These are phyloP conservation scores for Ceramica pisi DNA, from an alignment of 2,888 invertebrate genomes.

Conservation along the genomic window DNA sequence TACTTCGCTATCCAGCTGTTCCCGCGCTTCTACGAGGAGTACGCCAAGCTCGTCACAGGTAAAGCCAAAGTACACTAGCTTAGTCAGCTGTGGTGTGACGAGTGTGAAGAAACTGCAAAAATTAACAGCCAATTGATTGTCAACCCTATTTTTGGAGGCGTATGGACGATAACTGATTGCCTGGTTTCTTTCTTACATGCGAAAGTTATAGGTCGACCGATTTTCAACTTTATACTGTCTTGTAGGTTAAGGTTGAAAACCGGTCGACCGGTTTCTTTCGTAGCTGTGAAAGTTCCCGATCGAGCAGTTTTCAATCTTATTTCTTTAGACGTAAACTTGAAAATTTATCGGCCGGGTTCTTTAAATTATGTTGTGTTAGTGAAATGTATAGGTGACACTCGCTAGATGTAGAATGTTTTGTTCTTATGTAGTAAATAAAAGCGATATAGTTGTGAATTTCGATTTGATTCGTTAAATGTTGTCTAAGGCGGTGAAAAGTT, in stretches of 20 bases:
- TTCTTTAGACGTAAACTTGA: background rate
- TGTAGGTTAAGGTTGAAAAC: background rate
- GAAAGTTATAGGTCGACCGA: background rate
- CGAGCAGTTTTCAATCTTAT: background rate
- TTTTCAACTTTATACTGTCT: background rate
- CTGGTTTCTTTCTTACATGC: background rate
- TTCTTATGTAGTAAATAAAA: slow-evolving; percentile 2
- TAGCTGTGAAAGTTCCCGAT: background rate
- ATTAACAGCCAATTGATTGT: background rate
- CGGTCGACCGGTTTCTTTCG: background rate
- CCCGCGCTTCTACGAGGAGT: slow-evolving; percentile 92
- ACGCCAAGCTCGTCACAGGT: slow-evolving; percentile 89
- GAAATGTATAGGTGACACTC: slow-evolving; percentile 34
- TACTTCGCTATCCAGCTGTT: slow-evolving; percentile 95
- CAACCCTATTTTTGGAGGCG: background rate
- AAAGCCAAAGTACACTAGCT: slow-evolving; percentile 84
- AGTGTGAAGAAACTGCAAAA: slow-evolving; percentile 15
- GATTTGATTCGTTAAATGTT: slow-evolving; percentile 20
- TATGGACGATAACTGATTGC: background rate
- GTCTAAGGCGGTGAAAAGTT: background rate
- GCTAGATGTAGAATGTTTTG: slow-evolving; percentile 19
- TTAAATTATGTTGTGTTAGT: slow-evolving; percentile 10
- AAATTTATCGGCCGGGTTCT: background rate
- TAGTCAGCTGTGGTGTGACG: slow-evolving; percentile 53
- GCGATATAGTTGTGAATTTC: background rate